Evolutionary conservation across 2,888 invertebrate species (phyloP).

Genomic region (Desoria tigrina): DNA sequence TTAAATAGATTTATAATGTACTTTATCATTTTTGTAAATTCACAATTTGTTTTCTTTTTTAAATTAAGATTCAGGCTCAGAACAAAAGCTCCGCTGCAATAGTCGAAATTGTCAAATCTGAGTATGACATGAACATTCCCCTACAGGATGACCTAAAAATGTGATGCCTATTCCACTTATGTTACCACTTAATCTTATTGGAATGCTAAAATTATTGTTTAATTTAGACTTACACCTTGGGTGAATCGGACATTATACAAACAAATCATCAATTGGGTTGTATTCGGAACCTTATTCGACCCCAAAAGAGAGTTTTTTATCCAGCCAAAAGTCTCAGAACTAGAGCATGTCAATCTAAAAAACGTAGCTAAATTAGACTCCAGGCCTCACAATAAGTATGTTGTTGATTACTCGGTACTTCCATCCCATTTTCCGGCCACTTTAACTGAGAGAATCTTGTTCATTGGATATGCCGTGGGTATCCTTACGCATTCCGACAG

Average conservation of each 20-base stretch:
- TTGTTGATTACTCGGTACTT: constrained; percentile 45
- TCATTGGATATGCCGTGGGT: constrained; percentile 48
- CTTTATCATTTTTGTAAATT: neutral
- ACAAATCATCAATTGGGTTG: constrained; percentile 52
- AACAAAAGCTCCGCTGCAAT: constrained; percentile 43
- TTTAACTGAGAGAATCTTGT: constrained; percentile 48
- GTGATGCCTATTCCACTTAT: constrained; percentile 24
- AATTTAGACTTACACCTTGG: constrained; percentile 44
- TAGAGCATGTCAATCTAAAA: neutral
- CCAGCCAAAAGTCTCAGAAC: constrained; percentile 20
- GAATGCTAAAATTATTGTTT: neutral
- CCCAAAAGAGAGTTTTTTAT: constrained; percentile 52
- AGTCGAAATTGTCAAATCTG: constrained; percentile 49
- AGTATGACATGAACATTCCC: constrained; percentile 49
- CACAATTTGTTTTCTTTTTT: neutral
- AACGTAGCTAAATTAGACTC: neutral
- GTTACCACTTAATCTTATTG: neutral
- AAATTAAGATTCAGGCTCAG: constrained; percentile 37
- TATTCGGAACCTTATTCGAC: constrained; percentile 46
- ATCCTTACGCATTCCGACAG: constrained; percentile 50
- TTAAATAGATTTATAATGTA: neutral
- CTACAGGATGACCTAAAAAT: constrained; percentile 41
- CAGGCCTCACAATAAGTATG: constrained; percentile 30
- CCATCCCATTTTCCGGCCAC: constrained; percentile 48
- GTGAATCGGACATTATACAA: constrained; percentile 47